Base-by-base conservation (phyloP, 2,888 invertebrate species). In the Leptinotarsa peninsularis region DNA sequence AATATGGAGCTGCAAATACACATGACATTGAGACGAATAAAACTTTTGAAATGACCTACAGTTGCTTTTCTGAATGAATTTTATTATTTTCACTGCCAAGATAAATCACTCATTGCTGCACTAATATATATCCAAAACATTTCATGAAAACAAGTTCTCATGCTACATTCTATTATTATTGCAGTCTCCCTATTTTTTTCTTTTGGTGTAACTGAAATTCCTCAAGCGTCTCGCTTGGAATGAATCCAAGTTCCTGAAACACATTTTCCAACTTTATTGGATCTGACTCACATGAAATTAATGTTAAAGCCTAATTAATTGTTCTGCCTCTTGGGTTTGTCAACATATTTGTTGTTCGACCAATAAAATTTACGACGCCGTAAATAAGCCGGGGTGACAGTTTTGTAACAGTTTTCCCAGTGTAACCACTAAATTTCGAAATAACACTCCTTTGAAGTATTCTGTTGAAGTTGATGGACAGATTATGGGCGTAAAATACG, bases 261-360 rank as follows among this genome's bases (percentile, higher is more conserved):
- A 63, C 33, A 63, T 63, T 63, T 63, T 33, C 74, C 67, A 71
- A 74, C 70, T 74, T 71, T 58, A 50, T 58, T 73, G 70, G 74
- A 76, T 76, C 50, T 66, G 74, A 75, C 72, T 76, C 71, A 68
- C 77, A 80, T 58, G 21, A 58, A 58, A 58, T 76, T 75, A 74
- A 79, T 74, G 80, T 79, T 74, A 27, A 66, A 68, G 70, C 66
- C 75, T 78, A 80, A 80, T 80, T 80, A 78, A 80, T 80, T 72
- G 79, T 68, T 67, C 63, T 66, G 75, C 80, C 81, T 78, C 80
- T 78, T 77, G 72, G 76, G 71, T 63, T 81, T 82, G 82, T 82
- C 81, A 81, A 81, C 81, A 78, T 81, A 81, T 82, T 81, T 81
- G 82, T 82, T 81, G 80, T 81, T 81, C 78, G 66, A 76, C 73